Percentiles rank a stretch among this genome's conserved stretches.
Evolutionary conservation across 2,888 invertebrate genomes (phyloP).

Genomic region (Apantesis nais): DNA sequence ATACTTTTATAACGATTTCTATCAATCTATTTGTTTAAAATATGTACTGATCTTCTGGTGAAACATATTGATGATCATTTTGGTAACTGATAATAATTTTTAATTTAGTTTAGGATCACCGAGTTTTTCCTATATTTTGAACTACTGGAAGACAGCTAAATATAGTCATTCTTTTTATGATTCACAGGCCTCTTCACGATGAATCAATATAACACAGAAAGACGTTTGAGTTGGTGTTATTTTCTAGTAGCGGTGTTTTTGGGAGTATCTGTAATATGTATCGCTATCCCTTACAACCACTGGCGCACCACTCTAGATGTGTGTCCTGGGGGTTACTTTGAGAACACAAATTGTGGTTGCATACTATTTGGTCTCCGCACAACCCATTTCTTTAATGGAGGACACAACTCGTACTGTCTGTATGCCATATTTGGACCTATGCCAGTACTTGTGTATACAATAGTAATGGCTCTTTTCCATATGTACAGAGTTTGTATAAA

Average conservation of each 20-base stretch:
- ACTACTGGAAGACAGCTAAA: neutral
- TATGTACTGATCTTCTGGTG: slow-evolving; percentile 25
- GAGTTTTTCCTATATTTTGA: neutral
- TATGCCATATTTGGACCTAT: slow-evolving; percentile 89
- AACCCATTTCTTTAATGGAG: slow-evolving; percentile 87
- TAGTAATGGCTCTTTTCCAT: slow-evolving; percentile 88
- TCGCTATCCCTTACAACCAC: slow-evolving; percentile 88
- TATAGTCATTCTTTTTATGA: neutral
- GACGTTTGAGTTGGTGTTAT: slow-evolving; percentile 72
- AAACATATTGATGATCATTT: neutral
- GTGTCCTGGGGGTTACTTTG: slow-evolving; percentile 83
- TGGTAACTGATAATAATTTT: neutral
- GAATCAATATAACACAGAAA: slow-evolving; percentile 78
- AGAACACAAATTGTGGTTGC: slow-evolving; percentile 89
- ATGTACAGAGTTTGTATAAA: slow-evolving; percentile 89
- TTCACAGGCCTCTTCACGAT: slow-evolving; percentile 46
- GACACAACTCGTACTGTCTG: slow-evolving; percentile 87
- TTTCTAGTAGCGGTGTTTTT: slow-evolving; percentile 64
- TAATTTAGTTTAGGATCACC: neutral
- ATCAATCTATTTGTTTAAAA: slow-evolving; percentile 22
- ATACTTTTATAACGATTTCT: slow-evolving; percentile 11
- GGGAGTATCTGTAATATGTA: slow-evolving; percentile 74
- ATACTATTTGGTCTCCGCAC: slow-evolving; percentile 88
- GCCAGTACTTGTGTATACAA: slow-evolving; percentile 86
- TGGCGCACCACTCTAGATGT: slow-evolving; percentile 89